phyloP scores from a whole-genome alignment of 2,797 vertebrate species.

The Lithobates pipiens region DNA sequence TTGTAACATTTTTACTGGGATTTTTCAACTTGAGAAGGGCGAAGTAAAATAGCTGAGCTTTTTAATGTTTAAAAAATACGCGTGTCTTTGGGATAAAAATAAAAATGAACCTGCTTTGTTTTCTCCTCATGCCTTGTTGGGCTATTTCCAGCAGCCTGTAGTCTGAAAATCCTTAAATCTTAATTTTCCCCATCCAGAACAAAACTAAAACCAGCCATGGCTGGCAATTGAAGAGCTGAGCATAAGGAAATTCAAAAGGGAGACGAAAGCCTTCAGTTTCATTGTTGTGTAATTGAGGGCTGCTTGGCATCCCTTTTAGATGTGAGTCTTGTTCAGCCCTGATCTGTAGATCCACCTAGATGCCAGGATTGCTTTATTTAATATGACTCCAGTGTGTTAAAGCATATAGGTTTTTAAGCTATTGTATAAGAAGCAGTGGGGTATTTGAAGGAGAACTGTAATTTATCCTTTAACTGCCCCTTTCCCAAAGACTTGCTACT shows the following conservation, averaged over 20 bases:
- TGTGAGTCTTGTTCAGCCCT: too few relatives aligned
- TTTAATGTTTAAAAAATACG: constrained; percentile 9
- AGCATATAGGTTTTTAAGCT: not conserved
- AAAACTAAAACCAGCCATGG: not conserved
- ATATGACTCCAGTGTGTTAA: not conserved
- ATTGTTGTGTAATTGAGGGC: not conserved
- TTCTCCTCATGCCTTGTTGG: not conserved
- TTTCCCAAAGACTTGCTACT: too few relatives aligned
- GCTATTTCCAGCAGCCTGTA: not conserved
- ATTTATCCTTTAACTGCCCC: not conserved
- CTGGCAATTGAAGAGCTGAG: not conserved
- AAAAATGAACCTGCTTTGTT: not conserved
- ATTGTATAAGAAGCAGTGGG: not conserved
- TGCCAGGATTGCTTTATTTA: not conserved
- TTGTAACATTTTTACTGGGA: constrained; percentile 25
- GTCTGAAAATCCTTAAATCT: not conserved
- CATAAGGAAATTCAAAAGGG: not conserved
- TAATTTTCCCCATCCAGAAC: not conserved
- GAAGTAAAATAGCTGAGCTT: not conserved
- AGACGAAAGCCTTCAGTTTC: not conserved
- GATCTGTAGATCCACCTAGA: not conserved
- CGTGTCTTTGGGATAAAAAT: not conserved
- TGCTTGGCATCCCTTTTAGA: not conserved
- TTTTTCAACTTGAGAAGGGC: constrained; percentile 8
- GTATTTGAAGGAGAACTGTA: not conserved